Percentiles rank a stretch among this genome's conserved stretches.
phyloP scores from a whole-genome alignment of 2,113 vertebrate genomes.

The Psittacara wagleri region DNA sequence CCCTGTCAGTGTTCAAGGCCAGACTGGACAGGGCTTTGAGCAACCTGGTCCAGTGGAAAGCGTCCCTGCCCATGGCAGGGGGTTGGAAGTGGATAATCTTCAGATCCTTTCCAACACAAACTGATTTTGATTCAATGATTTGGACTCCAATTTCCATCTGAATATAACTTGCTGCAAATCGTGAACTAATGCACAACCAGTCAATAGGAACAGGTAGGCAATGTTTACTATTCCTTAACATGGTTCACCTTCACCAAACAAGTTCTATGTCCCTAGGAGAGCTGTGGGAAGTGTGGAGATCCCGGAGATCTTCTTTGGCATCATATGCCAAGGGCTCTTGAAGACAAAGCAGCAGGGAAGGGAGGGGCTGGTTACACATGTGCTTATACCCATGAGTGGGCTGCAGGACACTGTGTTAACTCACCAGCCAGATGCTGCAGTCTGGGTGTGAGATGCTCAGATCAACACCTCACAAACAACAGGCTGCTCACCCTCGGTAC shows the following conservation, averaged over 20 bases:
- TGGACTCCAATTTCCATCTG: background rate
- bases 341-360: background rate
- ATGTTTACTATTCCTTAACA: background rate
- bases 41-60: no score
- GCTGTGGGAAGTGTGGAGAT: background rate
- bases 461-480: background rate
- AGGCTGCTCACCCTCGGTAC: background rate
- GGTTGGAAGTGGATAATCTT: no score
- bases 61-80: no score
- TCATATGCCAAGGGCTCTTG: rapidly evolving
- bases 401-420: rapidly evolving
- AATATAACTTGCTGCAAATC: background rate
- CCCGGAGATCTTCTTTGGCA: background rate
- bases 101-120: background rate
- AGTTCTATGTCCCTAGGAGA: rapidly evolving
- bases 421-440: background rate
- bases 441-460: background rate
- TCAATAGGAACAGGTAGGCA: background rate
- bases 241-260: background rate
- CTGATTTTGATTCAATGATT: background rate
- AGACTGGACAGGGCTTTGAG: no score
- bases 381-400: rapidly evolving
- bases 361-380: background rate
- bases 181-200: background rate
- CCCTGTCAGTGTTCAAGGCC: no score